Conservation (phyloP, 2,113 vertebrate species). For the Australoheros scitulus region DNA sequence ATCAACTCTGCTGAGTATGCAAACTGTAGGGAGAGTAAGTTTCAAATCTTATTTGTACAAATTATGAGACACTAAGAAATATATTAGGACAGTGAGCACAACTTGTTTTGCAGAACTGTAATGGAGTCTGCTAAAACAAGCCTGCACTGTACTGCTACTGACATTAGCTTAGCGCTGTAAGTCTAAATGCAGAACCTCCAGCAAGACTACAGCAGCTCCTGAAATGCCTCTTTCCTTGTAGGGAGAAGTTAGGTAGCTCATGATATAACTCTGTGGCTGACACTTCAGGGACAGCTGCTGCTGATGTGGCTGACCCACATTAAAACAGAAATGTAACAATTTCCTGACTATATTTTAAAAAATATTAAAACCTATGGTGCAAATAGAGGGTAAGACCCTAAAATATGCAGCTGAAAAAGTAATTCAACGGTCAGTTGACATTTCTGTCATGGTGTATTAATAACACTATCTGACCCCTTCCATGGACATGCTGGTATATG, state of each 20-base stretch:
- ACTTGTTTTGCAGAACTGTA: not conserved
- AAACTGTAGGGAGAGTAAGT: not conserved
- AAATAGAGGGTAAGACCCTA: not conserved
- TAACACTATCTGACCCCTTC: slow-evolving; percentile 24
- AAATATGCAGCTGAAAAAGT: not conserved
- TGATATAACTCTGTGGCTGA: slow-evolving; percentile 71
- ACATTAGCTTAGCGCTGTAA: slow-evolving; percentile 56
- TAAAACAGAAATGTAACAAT: slow-evolving; percentile 52
- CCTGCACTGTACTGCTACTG: slow-evolving; percentile 35
- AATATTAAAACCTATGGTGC: not conserved
- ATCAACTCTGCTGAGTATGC: not conserved
- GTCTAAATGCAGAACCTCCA: slow-evolving; percentile 70
- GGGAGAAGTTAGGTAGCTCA: slow-evolving; percentile 72
- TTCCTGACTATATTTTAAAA: slow-evolving; percentile 33
- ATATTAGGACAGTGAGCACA: not conserved
- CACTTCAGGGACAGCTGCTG: slow-evolving; percentile 77
- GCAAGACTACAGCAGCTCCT: slow-evolving; percentile 47
- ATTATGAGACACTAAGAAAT: not conserved
- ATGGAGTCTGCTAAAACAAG: slow-evolving; percentile 46
- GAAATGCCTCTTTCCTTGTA: slow-evolving; percentile 76
- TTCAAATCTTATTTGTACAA: not conserved
- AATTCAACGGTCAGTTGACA: slow-evolving; percentile 12
- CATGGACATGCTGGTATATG: not conserved
- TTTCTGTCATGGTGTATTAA: slow-evolving; percentile 38
- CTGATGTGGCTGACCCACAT: slow-evolving; percentile 60